Conservation (phyloP, 2,888 invertebrate genomes). For the Leistus spinibarbis region DNA sequence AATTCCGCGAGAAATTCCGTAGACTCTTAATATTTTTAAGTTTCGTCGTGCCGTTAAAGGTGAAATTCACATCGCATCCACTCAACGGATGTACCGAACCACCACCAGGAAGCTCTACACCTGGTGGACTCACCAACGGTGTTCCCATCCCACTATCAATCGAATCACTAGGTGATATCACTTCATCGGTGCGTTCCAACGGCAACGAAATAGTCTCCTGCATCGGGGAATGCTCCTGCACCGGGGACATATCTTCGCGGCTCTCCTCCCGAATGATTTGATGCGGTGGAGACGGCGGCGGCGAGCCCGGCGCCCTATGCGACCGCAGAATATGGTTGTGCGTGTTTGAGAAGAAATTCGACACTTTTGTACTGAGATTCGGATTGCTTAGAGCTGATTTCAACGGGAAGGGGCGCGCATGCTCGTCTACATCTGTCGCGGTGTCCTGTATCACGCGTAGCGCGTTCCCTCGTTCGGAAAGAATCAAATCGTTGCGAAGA, state of each 20-base stretch:
- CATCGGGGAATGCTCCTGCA: background rate
- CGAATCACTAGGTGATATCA: conserved; percentile 52
- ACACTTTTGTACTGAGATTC: conserved; percentile 53
- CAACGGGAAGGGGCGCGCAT: conserved; percentile 50
- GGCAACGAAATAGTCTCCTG: background rate
- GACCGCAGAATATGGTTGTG: conserved; percentile 18
- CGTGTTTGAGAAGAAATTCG: conserved; percentile 30
- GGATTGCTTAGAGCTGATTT: conserved; percentile 56
- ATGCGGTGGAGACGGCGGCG: conserved; percentile 51
- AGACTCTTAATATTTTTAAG: conserved; percentile 70
- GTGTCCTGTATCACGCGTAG: background rate
- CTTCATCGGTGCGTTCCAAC: background rate
- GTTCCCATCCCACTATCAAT: conserved; percentile 71
- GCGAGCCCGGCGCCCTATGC: conserved; percentile 4
- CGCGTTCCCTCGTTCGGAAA: background rate
- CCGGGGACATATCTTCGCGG: conserved; percentile 27
- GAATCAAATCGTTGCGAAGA: conserved; percentile 11
- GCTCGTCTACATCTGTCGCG: background rate
- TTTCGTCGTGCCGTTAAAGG: conserved; percentile 80
- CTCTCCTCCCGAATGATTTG: conserved; percentile 48
- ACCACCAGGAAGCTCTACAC: conserved; percentile 55
- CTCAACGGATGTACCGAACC: conserved; percentile 72
- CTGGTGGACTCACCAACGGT: conserved; percentile 63
- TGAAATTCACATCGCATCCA: conserved; percentile 79
- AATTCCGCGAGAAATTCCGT: conserved; percentile 39